A percentile compares a stretch with the other conserved stretches of the same genome.
Evolutionary conservation across 2,113 vertebrate species (phyloP).

Genomic region (Laterallus jamaicensis): DNA sequence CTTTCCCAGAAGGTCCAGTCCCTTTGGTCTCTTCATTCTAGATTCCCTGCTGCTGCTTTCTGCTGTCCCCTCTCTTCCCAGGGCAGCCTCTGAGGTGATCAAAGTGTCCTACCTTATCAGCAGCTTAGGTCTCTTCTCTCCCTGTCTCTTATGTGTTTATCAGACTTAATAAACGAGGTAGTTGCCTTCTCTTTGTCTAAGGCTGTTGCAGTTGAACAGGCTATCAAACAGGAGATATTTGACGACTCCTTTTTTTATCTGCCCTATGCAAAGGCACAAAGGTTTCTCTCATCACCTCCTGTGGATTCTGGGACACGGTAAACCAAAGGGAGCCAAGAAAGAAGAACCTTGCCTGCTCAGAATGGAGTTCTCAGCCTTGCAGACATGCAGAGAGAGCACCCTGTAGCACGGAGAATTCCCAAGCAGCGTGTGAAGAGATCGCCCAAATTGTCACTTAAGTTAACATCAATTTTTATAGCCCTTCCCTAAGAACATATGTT

Average conservation of each 20-base stretch:
- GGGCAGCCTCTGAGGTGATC: background rate
- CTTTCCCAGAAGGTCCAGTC: background rate
- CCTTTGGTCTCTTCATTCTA: background rate
- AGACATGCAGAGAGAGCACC: background rate
- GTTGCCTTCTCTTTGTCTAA: background rate
- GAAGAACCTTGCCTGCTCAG: background rate
- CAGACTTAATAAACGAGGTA: background rate
- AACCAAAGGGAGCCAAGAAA: slow-evolving; percentile 4
- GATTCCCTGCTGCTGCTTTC: background rate
- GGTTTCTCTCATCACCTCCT: background rate
- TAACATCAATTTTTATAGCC: slow-evolving; percentile 69
- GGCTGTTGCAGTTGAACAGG: background rate
- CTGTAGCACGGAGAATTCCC: slow-evolving; percentile 30
- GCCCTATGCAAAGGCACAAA: background rate
- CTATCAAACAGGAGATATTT: background rate
- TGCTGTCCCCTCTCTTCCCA: background rate
- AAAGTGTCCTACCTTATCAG: background rate
- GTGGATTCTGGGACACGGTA: slow-evolving; percentile 6
- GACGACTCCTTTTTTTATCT: background rate
- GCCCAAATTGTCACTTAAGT: slow-evolving; percentile 56
- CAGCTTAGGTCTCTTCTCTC: background rate
- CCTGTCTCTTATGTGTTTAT: background rate
- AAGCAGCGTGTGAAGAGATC: slow-evolving; percentile 19
- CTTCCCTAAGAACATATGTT: slow-evolving; percentile 64
- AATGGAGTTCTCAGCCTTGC: slow-evolving; percentile 10